Percentiles rank a stretch among this genome's conserved stretches.
Conservation (phyloP, 2,797 vertebrate species). For the Saxicola maurus region DNA sequence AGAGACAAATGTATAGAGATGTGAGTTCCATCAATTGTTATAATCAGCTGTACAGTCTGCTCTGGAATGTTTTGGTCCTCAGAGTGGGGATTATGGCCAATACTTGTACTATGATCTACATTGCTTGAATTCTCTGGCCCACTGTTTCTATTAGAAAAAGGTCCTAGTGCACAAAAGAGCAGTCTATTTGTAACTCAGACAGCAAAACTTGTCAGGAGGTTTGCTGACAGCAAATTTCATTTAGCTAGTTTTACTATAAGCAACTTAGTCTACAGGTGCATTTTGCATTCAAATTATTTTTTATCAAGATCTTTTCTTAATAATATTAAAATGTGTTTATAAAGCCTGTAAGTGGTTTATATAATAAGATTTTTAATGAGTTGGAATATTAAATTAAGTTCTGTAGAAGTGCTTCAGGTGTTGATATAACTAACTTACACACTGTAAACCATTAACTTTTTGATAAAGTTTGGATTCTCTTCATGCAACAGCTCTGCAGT, state of each 20-base stretch:
- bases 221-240: conserved; percentile 34
- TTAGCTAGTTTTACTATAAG: conserved; percentile 20
- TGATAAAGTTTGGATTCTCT: background rate
- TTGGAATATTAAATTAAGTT: conserved; percentile 46
- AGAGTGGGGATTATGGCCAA: background rate
- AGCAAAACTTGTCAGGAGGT: background rate
- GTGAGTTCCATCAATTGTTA: background rate
- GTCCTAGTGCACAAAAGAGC: background rate
- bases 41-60: background rate
- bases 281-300: conserved; percentile 35
- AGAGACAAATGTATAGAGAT: background rate
- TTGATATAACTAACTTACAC: conserved; percentile 18
- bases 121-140: background rate
- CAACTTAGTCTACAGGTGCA: background rate
- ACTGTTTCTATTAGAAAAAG: background rate
- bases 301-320: conserved; percentile 29
- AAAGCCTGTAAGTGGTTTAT: conserved; percentile 28
- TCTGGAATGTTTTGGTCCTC: background rate
- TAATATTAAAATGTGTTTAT: conserved; percentile 26
- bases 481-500: background rate
- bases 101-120: background rate
- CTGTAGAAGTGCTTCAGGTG: conserved; percentile 25
- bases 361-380: conserved; percentile 53
- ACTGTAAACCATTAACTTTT: conserved; percentile 15
- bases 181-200: background rate